These are phyloP conservation scores for Acropora yongei DNA, from an alignment of 64 coral and sea anemone genomes.

Conservation along the genomic window DNA sequence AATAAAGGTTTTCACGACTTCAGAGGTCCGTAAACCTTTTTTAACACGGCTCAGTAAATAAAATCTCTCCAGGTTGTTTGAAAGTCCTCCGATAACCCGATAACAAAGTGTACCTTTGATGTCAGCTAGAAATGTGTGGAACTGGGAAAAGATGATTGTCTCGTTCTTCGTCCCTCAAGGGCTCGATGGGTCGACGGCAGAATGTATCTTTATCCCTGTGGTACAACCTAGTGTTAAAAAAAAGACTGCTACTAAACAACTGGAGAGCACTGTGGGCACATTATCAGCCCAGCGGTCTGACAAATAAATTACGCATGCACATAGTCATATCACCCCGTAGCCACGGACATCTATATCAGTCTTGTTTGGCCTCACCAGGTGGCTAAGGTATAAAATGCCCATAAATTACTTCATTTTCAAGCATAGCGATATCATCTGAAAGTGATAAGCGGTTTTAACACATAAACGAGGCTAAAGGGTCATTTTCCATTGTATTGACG, in stretches of 20 bases:
- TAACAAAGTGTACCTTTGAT: not conserved
- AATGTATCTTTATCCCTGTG: slow-evolving; percentile 68
- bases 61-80: not conserved
- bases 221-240: slow-evolving; percentile 62
- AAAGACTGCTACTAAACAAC: not conserved
- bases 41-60: not conserved
- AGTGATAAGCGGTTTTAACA: too few species aligned
- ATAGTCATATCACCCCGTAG: too few species aligned
- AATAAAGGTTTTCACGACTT: not conserved
- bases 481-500: too few species aligned
- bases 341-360: too few species aligned
- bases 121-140: slow-evolving; percentile 75
- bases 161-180: slow-evolving; percentile 68
- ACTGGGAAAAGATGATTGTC: slow-evolving; percentile 86
- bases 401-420: too few species aligned
- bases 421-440: too few species aligned
- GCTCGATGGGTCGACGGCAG: slow-evolving; percentile 80
- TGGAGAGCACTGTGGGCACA: too few species aligned
- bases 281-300: too few species aligned
- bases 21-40: not conserved
- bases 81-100: not conserved
- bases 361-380: too few species aligned
- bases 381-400: too few species aligned
- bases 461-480: too few species aligned
- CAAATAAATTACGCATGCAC: too few species aligned